These are phyloP conservation scores for Ceyx margarethae DNA, from an alignment of 2,113 vertebrate genomes.

Conservation along the genomic window DNA sequence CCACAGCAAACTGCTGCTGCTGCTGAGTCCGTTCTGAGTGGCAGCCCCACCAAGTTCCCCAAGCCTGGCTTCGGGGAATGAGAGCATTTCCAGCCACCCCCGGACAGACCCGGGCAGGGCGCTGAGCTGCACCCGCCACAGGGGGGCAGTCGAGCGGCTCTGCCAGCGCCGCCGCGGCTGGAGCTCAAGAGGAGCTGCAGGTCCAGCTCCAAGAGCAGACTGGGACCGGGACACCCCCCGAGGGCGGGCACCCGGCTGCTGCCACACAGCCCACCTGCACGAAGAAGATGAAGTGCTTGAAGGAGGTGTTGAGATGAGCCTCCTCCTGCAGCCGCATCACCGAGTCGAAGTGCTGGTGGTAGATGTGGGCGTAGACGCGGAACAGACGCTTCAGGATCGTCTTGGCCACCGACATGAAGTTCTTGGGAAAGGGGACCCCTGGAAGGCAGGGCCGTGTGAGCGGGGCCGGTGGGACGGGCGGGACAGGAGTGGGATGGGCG, in stretches of 20 bases:
- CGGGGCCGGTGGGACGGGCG: no score
- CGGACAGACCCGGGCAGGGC: not conserved
- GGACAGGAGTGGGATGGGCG: no score
- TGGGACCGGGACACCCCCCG: rapidly evolving
- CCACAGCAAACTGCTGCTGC: not conserved
- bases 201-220: not conserved
- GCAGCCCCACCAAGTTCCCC: not conserved
- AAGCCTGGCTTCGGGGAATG: not conserved
- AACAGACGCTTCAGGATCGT: constrained; percentile 95
- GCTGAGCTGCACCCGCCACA: rapidly evolving
- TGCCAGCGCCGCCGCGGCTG: rapidly evolving
- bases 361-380: constrained; percentile 95
- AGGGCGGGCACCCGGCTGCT: rapidly evolving
- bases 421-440: constrained; percentile 96
- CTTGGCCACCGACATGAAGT: constrained; percentile 98
- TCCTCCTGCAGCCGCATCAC: constrained; percentile 97
- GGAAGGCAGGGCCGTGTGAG: not conserved
- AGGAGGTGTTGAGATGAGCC: constrained; percentile 97
- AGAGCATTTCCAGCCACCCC: not conserved
- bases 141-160: rapidly evolving
- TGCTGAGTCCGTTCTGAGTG: rapidly evolving
- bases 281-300: constrained; percentile 99
- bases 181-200: rapidly evolving
- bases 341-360: constrained; percentile 96
- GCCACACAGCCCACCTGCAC: constrained; percentile 81